Evolutionary conservation across 2,797 vertebrate genomes (phyloP), one percentile per base, ranked within the genome.

Genomic region (Heteromormyrus szaboi): DNA sequence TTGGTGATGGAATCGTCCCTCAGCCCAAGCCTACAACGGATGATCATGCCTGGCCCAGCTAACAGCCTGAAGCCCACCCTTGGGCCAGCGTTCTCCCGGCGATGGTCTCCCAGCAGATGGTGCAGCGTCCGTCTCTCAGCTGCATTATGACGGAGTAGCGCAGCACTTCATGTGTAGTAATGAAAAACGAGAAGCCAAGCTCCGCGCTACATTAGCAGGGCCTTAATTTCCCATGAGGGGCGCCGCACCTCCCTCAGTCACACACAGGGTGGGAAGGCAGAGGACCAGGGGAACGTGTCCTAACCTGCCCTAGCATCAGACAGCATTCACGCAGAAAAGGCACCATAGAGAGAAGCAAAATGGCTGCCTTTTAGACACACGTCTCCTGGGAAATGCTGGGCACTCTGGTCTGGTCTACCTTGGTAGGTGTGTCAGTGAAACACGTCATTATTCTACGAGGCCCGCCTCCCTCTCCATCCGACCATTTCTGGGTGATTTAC

Each of bases 401-500:
- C 68, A 33, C 68, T 17, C 14, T 44, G 37, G 72, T 29, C 62
- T 3, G 3, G 62, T 12, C 25, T 29, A 14, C 25, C 62, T 68
- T 4, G 62, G 25, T 68, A 68, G 62, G 62, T 46, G 17, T 81
- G 14, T 25, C 7, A 25, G 56, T 62, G 56, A 22, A 25, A 22
- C 56, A 9, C 5, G 14, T 37, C 41, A 79, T 54, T 29, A 33
- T 22, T 86, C 41, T 25, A 7, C 2, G 19, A 2, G 44, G 44
- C 44, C 54, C 41, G 6, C 11, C 33, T 25, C 2, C 25, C 25
- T 37, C 86, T 8, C 85, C 54, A 62, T 62, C 33, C 33, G 0
- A 19, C 86, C 17, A 17, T 51, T 87, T 81, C 72, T 25, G 51
- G 7, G 22, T 88, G 68, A 91, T 90, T 91, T 89, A 90, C 86